Percentiles rank a stretch among this genome's conserved stretches.
Conservation (phyloP, 2,888 invertebrate genomes). For the Apamea sordens region DNA sequence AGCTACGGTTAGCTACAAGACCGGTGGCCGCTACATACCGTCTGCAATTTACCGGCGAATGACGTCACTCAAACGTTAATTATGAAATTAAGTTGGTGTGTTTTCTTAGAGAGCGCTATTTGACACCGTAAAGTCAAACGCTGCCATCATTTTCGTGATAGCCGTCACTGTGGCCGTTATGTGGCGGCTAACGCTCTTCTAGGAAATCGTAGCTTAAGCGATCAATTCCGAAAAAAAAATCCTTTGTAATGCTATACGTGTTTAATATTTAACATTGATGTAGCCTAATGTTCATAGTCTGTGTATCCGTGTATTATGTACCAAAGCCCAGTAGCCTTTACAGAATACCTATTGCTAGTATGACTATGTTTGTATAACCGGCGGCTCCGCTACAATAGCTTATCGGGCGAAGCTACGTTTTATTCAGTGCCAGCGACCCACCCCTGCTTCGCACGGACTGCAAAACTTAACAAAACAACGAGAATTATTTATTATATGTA, state of each 20-base stretch:
- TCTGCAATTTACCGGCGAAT: too few species aligned
- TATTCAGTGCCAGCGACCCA: neutral
- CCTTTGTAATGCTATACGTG: neutral
- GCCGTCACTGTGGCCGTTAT: too few species aligned
- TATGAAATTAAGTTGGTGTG: too few species aligned
- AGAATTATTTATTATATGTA: too few species aligned
- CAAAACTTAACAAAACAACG: too few species aligned
- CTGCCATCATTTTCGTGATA: too few species aligned
- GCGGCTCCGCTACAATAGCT: neutral
- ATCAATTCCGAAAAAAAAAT: neutral
- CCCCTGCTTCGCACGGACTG: neutral
- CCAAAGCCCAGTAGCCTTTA: slow-evolving; percentile 1
- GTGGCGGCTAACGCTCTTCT: too few species aligned
- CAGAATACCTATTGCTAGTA: neutral
- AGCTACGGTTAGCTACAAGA: neutral
- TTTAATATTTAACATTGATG: slow-evolving; percentile 3
- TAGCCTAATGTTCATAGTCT: slow-evolving; percentile 1
- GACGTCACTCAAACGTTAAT: too few species aligned
- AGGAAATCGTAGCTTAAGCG: too few species aligned
- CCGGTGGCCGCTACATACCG: too few species aligned
- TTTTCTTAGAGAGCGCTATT: too few species aligned
- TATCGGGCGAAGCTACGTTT: slow-evolving; percentile 19
- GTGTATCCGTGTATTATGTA: slow-evolving; percentile 2
- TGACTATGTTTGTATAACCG: slow-evolving; percentile 9
- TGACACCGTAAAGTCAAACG: too few species aligned